Evolutionary conservation across 2,888 invertebrate species (phyloP).

Genomic region (Psylliodes chrysocephalus): DNA sequence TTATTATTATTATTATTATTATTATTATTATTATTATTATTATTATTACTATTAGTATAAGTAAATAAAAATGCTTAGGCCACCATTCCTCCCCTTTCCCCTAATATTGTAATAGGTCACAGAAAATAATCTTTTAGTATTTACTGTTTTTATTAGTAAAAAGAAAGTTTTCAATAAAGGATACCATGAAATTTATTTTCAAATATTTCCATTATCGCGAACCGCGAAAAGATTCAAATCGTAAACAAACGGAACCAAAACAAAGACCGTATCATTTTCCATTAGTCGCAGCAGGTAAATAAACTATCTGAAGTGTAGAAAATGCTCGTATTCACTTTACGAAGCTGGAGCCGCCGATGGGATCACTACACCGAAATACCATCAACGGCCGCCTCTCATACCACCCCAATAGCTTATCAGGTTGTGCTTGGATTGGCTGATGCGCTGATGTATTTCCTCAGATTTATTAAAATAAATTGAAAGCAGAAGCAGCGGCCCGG

Average conservation of each 20-base stretch:
- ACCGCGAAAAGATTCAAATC: background rate
- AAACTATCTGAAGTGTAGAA: conserved; percentile 13
- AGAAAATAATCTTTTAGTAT: no score
- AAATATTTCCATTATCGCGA: no score
- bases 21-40: no score
- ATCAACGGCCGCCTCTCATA: conserved; percentile 1
- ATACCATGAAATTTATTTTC: no score
- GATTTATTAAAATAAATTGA: conserved; percentile 67
- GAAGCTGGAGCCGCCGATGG: background rate
- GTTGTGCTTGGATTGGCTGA: conserved; percentile 61
- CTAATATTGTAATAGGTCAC: no score
- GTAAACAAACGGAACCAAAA: background rate
- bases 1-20: no score
- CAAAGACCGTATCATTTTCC: conserved; percentile 1
- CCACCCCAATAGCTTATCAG: conserved; percentile 42
- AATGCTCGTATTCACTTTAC: conserved; percentile 6
- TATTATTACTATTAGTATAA: no score
- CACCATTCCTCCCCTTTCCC: no score
- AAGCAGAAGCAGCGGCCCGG: conserved; percentile 57
- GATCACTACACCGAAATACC: conserved; percentile 3
- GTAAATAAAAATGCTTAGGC: no score
- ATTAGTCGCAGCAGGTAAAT: conserved; percentile 1
- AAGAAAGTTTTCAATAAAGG: no score
- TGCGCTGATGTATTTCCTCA: conserved; percentile 61
- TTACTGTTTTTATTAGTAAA: no score